Evolutionary conservation across 37 sponge, comb jelly and placozoan genomes (phyloP), one percentile per base, ranked within the genome.

Genomic region (Bolinopsis microptera): DNA sequence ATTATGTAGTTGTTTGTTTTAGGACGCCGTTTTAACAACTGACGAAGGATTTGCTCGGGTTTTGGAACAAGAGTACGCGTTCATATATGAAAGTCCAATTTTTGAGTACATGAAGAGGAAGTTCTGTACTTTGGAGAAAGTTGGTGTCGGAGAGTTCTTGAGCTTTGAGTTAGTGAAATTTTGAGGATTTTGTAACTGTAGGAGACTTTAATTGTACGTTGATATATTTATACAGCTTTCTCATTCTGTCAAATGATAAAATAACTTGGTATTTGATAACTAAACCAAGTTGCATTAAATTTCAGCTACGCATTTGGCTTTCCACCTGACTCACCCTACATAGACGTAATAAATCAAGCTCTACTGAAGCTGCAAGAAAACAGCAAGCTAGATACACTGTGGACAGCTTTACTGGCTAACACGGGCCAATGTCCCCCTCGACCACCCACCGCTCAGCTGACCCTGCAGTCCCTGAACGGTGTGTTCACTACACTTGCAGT

Each of bases 271-370:
- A 48, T 48, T 48, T 13, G 13, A 48, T 18, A 48, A 48, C 61
- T 13, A 48, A 48, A 18, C 13, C 13, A 48, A 18, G 39, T 21
- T 34, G 18, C 82, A 86, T 48, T 48, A 48, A 18, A 86, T 21
- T 34, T 80, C 82, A 86, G 90, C 61, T 86, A 86, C 61, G 90
- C 90, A 3, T 86, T 86, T 86, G 90, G 90, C 2, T 86, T 86
- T 38, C 90, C 90, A 22, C 32, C 90, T 2, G 61, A 86, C 28
- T 86, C 90, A 13, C 90, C 90, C 48, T 86, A 86, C 61, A 41
- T 86, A 16, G 90, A 86, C 61, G 61, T 86, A 0, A 41, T 86
- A 13, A 86, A 86, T 48, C 90, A 38, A 27, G 90, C 90, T 1
- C 30, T 86, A 27, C 61, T 86, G 48, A 39, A 41, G 28, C 41